Base-by-base conservation (phyloP, 2,113 vertebrate genomes). In the Alaudala cheleensis region DNA sequence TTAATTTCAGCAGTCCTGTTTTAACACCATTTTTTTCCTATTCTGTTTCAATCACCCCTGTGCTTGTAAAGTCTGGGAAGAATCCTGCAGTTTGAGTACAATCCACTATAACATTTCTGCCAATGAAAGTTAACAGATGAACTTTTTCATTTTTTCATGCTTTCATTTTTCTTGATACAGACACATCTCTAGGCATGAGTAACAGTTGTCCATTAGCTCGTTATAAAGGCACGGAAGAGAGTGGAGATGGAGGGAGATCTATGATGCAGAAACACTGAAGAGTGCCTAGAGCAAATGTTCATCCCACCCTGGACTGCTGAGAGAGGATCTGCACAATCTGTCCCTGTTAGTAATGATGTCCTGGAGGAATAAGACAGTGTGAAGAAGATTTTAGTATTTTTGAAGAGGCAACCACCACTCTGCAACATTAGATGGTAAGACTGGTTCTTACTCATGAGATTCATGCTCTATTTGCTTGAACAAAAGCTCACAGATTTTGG, bases 1-100 rank as follows among this genome's bases (percentile, higher is more conserved):
- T 97, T 96, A 96, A 97, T 97, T 94, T 96, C 93, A 94, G 67
- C 60, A 77, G 93, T 90, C 33, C 42, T 69, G 57, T 60, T 90
- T 88, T 92, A 76, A 82, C 44, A 87, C 76, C 50, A 20, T 57
- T 54, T 86, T 81, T 92, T 86, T 37, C 33, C 81, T 91, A 66
- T 81, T 95, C 80, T 74, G 45, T 88, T 95, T 90, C 94, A 79
- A 74, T 86, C 85, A 60, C 40, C 65, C 42, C 34, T n/a, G 5
- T 69, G 44, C 78, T 88, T 92, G 49, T 47, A 82, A 83, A 94
- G 96, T 56, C 50, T 69, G 65, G 70, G 56, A 67, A 80, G 70
- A 81, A 64, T 69, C 73, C 90, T 70, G 40, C 61, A 81, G 71
- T 73, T 58, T 3, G 1, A 70, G 61, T 18, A 23, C 49, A 87